Percentiles rank a stretch among this genome's conserved stretches.
Conservation (phyloP, 1,140 invertebrate species). For the Caerostris darwini region DNA sequence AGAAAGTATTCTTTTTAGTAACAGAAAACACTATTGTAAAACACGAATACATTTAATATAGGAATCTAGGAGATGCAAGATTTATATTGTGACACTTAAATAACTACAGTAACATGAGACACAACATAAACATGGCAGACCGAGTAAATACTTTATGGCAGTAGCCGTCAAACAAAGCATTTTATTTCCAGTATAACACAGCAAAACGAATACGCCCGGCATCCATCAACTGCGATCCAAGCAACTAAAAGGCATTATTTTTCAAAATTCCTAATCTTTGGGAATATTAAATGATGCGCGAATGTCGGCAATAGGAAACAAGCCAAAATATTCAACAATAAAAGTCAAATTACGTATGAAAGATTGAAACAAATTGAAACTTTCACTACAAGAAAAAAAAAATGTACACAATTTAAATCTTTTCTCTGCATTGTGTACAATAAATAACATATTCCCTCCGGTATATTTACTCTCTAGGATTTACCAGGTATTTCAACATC, state of each 20-base stretch:
- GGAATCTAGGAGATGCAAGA: too few relatives aligned
- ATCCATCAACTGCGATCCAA: neutral
- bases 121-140: neutral
- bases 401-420: neutral
- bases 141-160: neutral
- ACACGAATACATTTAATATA: too few relatives aligned
- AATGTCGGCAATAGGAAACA: neutral
- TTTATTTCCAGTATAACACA: neutral
- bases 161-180: neutral
- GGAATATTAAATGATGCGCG: neutral
- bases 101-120: too few relatives aligned
- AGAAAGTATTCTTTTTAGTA: too few relatives aligned
- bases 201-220: too few relatives aligned
- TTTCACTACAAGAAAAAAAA: neutral
- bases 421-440: neutral
- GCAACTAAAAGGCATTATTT: neutral
- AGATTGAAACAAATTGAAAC: conserved; percentile 27
- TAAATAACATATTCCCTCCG: neutral
- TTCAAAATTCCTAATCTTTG: neutral
- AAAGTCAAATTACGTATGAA: neutral
- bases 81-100: too few relatives aligned
- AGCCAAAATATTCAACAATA: neutral
- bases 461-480: neutral
- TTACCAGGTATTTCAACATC: neutral
- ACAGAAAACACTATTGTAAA: too few relatives aligned